phyloP scores from a whole-genome alignment of 2,888 invertebrate genomes.

The Eristalinus aeneus region DNA sequence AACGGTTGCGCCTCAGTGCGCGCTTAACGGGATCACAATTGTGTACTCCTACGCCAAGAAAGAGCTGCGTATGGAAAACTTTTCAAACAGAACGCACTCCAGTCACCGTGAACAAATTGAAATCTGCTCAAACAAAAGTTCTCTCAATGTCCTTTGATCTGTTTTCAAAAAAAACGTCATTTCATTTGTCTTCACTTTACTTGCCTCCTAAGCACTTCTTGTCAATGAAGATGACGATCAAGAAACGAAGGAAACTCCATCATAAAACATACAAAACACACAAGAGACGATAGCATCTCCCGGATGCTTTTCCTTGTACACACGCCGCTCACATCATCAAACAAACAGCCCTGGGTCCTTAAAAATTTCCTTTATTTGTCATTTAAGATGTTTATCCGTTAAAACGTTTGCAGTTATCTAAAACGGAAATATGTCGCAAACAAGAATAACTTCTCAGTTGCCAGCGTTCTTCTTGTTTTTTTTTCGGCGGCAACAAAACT shows the following conservation, averaged over 20 bases:
- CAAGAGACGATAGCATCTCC: background rate
- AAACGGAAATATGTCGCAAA: constrained; percentile 32
- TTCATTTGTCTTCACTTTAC: background rate
- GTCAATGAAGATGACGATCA: background rate
- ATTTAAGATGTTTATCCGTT: constrained; percentile 46
- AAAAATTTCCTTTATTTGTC: constrained; percentile 52
- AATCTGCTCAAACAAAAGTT: background rate
- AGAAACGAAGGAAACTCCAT: background rate
- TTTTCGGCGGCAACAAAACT: constrained; percentile 54
- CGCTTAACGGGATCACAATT: too few relatives aligned
- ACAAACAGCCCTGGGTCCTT: background rate
- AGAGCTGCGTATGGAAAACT: background rate
- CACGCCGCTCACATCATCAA: background rate
- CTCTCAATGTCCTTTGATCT: background rate
- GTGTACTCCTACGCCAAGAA: background rate
- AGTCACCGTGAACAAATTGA: background rate
- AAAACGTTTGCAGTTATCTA: constrained; percentile 32
- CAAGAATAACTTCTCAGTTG: constrained; percentile 29
- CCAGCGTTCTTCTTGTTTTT: too few relatives aligned
- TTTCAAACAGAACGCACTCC: too few relatives aligned
- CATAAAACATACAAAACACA: background rate
- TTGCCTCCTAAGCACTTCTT: background rate
- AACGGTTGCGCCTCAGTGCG: too few relatives aligned
- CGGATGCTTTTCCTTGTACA: background rate
- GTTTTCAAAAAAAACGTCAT: background rate